Base-by-base conservation (phyloP, 2,797 vertebrate species). In the Sebastes minor region DNA sequence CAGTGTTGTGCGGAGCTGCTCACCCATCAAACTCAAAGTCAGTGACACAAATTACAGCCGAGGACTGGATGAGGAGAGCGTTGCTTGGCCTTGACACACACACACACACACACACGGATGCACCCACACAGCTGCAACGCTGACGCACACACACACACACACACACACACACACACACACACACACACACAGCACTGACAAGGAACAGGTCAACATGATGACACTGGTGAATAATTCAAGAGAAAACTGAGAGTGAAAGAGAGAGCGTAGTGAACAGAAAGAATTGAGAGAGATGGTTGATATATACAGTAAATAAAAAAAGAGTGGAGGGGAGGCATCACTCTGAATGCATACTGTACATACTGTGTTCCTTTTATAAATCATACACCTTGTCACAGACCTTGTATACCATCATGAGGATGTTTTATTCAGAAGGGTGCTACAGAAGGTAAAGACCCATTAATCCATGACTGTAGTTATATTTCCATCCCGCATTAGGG, bases 11-110 rank as follows among this genome's bases (percentile, higher is more conserved):
- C 88, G 82, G 85, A 92, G 93, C 91, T 93, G 93, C 93, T 96
- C 95, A 94, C 94, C 93, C 95, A 93, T 96, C 95, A 96, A 95
- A 95, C 95, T 95, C 92, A 90, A 46, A 94, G 93, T 95, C 94
- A 91, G 93, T 93, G 94, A 96, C 96, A 96, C 95, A 96, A 96
- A 96, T 96, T 96, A 96, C 94, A 95, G 94, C 87, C 87, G 93
- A 94, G 90, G 85, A 95, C 91, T 92, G 94, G 94, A 89, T 94
- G 94, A 95, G 93, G 92, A 85, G 92, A 93, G 91, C 90, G 82
- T 81, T 86, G 91, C 92, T 87, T 86, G 88, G 89, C 88, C 90
- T 82, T 90, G 92, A 91, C 92, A 89, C 92, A 89, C 62, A 64
- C 35, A 38, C n/a, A 63, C 13, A 10, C 59, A 81, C 90, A 83